These are phyloP conservation scores for Sitta carolinensis DNA, from an alignment of 2,797 vertebrate genomes.

Conservation along the genomic window DNA sequence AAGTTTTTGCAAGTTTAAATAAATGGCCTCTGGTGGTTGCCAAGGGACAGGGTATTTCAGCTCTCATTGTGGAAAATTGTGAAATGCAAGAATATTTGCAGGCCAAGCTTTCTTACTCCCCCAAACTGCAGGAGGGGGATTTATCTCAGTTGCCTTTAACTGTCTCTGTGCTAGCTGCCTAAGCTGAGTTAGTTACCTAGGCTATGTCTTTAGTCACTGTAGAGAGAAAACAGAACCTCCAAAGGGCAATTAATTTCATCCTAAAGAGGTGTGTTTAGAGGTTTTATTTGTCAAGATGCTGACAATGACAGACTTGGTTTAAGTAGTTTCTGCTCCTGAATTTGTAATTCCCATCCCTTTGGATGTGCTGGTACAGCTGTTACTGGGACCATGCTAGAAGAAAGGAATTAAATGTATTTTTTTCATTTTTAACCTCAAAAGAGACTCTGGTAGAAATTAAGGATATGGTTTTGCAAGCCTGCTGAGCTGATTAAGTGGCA, in stretches of 20 bases:
- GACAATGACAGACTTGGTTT: not conserved
- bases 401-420: not conserved
- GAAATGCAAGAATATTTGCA: not conserved
- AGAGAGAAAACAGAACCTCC: not conserved
- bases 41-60: constrained; percentile 7
- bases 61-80: not conserved
- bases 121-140: not conserved
- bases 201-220: not conserved
- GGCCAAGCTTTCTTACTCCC: not conserved
- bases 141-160: not conserved
- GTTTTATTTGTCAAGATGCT: not conserved
- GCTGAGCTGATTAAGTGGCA: not conserved
- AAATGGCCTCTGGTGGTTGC: not conserved
- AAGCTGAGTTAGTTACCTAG: not conserved
- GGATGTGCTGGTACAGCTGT: not conserved
- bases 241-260: not conserved
- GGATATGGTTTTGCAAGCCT: not conserved
- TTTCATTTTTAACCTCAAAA: not conserved
- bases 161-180: not conserved
- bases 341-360: not conserved
- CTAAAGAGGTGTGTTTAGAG: not conserved
- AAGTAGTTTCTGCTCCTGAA: not conserved
- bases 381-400: not conserved
- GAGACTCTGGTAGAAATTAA: not conserved
- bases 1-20: constrained; percentile 8